Conservation (phyloP, 92 coral and sea anemone genomes). For the Muricea muricata region DNA sequence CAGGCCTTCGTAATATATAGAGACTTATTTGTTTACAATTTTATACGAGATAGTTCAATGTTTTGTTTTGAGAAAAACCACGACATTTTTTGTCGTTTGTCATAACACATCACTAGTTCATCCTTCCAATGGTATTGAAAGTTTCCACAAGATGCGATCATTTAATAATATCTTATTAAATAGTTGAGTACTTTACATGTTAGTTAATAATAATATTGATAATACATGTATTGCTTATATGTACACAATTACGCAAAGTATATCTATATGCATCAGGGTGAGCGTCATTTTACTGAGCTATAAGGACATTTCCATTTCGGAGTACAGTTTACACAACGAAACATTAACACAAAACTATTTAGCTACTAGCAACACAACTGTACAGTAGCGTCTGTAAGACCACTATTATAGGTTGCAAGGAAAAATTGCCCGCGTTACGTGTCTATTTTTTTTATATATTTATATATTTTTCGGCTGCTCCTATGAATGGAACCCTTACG, state of each 20-base stretch:
- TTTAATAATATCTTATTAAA: constrained; percentile 12
- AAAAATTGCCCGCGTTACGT: background rate
- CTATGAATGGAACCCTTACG: constrained; percentile 2
- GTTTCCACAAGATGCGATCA: background rate
- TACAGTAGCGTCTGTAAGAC: constrained; percentile 15
- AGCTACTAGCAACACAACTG: constrained; percentile 10
- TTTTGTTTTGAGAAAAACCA: too few relatives aligned
- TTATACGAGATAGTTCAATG: too few relatives aligned
- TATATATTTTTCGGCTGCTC: background rate
- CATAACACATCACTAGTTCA: too few relatives aligned
- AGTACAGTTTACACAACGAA: background rate
- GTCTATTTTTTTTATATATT: constrained; percentile 11
- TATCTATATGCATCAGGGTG: background rate
- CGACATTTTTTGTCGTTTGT: too few relatives aligned
- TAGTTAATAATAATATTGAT: background rate
- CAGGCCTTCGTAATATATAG: too few relatives aligned
- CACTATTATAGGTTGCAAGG: background rate
- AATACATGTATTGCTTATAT: background rate
- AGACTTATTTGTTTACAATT: too few relatives aligned
- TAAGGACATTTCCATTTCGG: background rate
- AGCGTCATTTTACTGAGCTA: too few relatives aligned
- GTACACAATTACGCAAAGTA: background rate
- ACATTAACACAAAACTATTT: constrained; percentile 3
- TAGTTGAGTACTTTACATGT: background rate
- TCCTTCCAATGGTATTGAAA: background rate